Evolutionary conservation across 2,797 vertebrate genomes (phyloP).

Genomic region (Lophotriccus pileatus): DNA sequence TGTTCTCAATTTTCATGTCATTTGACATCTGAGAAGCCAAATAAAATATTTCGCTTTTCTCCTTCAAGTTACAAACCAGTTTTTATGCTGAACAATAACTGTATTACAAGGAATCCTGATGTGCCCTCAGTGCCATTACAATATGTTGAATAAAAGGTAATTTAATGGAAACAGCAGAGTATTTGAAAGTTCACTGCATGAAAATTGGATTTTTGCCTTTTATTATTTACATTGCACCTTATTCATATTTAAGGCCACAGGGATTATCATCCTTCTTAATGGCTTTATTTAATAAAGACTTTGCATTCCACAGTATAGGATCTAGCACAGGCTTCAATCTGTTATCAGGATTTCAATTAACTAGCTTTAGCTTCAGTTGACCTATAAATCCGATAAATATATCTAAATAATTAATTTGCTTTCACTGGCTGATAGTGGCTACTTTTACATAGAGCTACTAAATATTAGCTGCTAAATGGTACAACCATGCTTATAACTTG

Average conservation of each 20-base stretch:
- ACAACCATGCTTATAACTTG: neutral
- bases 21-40: constrained; percentile 12
- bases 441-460: neutral
- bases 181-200: constrained; percentile 62
- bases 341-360: constrained; percentile 67
- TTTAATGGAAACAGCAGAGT: constrained; percentile 50
- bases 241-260: constrained; percentile 69
- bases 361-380: constrained; percentile 20
- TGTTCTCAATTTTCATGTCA: constrained; percentile 19
- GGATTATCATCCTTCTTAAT: constrained; percentile 68
- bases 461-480: neutral
- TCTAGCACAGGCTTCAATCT: constrained; percentile 5
- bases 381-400: constrained; percentile 53
- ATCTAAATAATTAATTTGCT: constrained; percentile 59
- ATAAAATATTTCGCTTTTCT: constrained; percentile 42
- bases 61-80: constrained; percentile 21
- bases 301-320: constrained; percentile 51
- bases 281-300: constrained; percentile 71
- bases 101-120: constrained; percentile 39
- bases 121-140: constrained; percentile 9
- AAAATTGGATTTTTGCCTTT: constrained; percentile 70
- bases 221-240: constrained; percentile 66
- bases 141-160: constrained; percentile 44
- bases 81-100: constrained; percentile 46
- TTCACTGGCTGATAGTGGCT: neutral